Base-by-base conservation (phyloP, 2,113 vertebrate genomes). In the Tretioscincus oriximinensis region DNA sequence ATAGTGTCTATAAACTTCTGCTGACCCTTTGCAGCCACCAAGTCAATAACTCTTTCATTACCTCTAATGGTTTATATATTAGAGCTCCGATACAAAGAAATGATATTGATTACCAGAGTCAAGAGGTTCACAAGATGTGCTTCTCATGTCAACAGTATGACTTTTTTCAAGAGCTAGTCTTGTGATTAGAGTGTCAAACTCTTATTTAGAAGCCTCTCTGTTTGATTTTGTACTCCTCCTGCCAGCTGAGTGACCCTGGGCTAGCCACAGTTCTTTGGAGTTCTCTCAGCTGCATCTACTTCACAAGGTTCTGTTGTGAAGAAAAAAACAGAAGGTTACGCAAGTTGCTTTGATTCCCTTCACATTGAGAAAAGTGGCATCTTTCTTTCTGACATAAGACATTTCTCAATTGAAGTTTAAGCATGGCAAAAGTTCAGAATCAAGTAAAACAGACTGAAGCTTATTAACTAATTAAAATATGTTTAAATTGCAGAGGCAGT, bases 1-100 rank as follows among this genome's bases (percentile, higher is more conserved):
- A 89, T 92, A 87, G 90, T 91, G 88, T 86, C 90, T 84, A 76
- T 88, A 91, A 92, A 91, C 88, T 91, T 88, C 87, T 88, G 66
- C 83, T 90, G 86, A 92, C 92, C 87, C 84, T 54, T 80, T 60
- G 45, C 80, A 89, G 63, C 69, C 84, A 54, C 29, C 61, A 77
- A 74, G 84, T 81, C 7, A 9, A 82, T 82, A 86, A 65, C 77
- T 83, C 80, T 92, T 90, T 87, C 88, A 90, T 92, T 91, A 92
- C 90, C 82, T 87, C 41, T 85, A 90, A 91, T 89, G 82, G 71
- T 86, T 91, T 89, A 90, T 89, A 81, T 90, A 87, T 88, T 89
- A 85, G 82, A 29, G 84, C 86, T 83, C 77, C 86, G 35, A 77
- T 84, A 88, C 82, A 76, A 88, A 90, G 82, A 84, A 90, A 89